Base-by-base conservation (phyloP, 2,888 invertebrate species). In the Calameuta pallipes region DNA sequence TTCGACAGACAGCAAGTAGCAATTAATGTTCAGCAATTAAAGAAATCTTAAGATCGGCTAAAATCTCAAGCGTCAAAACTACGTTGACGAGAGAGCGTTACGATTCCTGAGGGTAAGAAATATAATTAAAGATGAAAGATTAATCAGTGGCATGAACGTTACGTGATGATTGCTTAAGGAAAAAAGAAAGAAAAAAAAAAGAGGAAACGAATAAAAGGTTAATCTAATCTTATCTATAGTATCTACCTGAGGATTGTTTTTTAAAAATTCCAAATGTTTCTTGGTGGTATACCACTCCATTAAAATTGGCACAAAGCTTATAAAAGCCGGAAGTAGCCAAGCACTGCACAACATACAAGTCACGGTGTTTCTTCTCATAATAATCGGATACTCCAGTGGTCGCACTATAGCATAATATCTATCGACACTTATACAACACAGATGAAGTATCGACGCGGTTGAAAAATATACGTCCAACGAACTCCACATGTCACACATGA, bases 401-500 rank as follows among this genome's bases (percentile, higher is more conserved):
- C 97, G 94, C 77, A 98, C 97, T 82, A 98, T 98, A 77, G 97
- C 97, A 90, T 97, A 97, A 91, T 96, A 97, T 83, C 98, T 94
- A 90, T 98, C 98, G 76, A 98, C 97, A 84, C 97, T 97, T 90
- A 98, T 98, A 92, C 98, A 98, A 90, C 98, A 98, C 76, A 98
- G 93, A 91, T 98, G 98, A 76, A 98, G 94, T 81, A 98, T 98
- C 80, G 97, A 97, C 12, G 97, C 98, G 78, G 96, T 97, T 82
- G 96, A 97, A 92, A 98, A 98, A 90, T 98, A 97, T 1, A 98
- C 98, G 91, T 98, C 98, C 83, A 98, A 94, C 68, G 97, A 96
- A 91, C 98, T 98, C 95, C 97, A 98, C 77, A 98, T 95, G 93
- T 98, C 97, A 93, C 98, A 98, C 95, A 98, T 96, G 86, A 96